Evolutionary conservation across 2,113 vertebrate species (phyloP).

Genomic region (Lates calcarifer): DNA sequence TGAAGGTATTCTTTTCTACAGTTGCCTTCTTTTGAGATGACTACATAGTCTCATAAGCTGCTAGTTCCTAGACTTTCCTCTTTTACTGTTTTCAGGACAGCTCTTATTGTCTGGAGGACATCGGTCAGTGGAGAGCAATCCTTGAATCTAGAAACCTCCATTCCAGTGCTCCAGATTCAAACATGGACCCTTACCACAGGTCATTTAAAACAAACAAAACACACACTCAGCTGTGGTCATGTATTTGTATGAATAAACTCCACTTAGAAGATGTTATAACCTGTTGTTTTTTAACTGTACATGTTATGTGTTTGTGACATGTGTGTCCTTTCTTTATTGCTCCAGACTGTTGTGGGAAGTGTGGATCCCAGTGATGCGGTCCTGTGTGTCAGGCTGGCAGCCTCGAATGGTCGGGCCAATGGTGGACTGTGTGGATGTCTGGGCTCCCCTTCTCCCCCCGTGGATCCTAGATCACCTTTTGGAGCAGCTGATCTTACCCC

Average conservation of each 20-base stretch:
- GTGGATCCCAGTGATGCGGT: conserved; percentile 93
- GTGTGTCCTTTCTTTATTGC: conserved; percentile 11
- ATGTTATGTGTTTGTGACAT: conserved; percentile 14
- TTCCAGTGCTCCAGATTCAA: conserved; percentile 88
- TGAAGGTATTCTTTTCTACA: conserved; percentile 86
- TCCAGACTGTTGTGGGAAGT: conserved; percentile 95
- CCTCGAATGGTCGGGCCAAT: conserved; percentile 92
- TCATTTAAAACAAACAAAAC: conserved; percentile 39
- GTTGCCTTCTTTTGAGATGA: not conserved
- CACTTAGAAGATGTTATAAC: not conserved
- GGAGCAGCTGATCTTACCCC: conserved; percentile 96
- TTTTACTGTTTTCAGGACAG: conserved; percentile 87
- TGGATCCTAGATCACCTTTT: conserved; percentile 95
- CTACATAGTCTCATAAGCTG: not conserved
- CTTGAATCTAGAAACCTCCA: conserved; percentile 92
- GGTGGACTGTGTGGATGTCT: conserved; percentile 96
- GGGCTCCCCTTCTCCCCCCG: conserved; percentile 90
- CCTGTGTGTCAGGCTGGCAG: conserved; percentile 90
- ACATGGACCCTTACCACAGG: conserved; percentile 97
- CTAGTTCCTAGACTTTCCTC: not conserved
- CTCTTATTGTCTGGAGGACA: conserved; percentile 89
- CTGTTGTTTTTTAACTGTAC: not conserved
- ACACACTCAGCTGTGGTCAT: not conserved
- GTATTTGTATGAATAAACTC: not conserved
- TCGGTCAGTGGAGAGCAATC: conserved; percentile 94